Percentiles rank a stretch among this genome's conserved stretches.
Conservation (phyloP, 1,140 invertebrate species). For the Drosophila sucinea region DNA sequence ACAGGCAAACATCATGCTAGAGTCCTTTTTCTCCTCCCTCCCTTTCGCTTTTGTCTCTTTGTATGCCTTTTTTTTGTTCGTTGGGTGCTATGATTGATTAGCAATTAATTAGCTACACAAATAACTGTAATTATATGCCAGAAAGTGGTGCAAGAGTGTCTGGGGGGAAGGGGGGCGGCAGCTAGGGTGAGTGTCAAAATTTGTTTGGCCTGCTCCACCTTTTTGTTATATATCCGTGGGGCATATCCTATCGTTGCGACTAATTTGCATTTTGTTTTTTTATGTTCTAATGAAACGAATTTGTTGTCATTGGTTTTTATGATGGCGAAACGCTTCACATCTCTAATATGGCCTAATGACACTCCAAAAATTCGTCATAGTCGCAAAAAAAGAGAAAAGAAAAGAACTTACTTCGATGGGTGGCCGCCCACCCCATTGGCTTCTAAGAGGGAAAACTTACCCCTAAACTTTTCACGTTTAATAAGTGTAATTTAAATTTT, state of each 20-base stretch:
- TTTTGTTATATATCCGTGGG: slow-evolving; percentile 37
- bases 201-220: slow-evolving; percentile 51
- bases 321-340: slow-evolving; percentile 27
- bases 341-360: slow-evolving; percentile 67
- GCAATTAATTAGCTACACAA: slow-evolving; percentile 82
- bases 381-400: slow-evolving; percentile 25
- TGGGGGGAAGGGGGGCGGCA: background rate
- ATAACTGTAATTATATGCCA: slow-evolving; percentile 80
- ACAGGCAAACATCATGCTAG: slow-evolving; percentile 53
- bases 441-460: background rate
- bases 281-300: slow-evolving; percentile 77
- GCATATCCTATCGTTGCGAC: slow-evolving; percentile 43
- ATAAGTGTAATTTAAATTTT: background rate
- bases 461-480: background rate
- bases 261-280: slow-evolving; percentile 78
- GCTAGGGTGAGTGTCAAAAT: slow-evolving; percentile 56
- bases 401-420: slow-evolving; percentile 11
- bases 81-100: slow-evolving; percentile 76
- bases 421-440: background rate
- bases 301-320: slow-evolving; percentile 66
- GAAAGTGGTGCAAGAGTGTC: background rate
- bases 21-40: slow-evolving; percentile 4
- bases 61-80: slow-evolving; percentile 58
- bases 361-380: slow-evolving; percentile 68
- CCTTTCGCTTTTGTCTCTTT: background rate